phyloP scores from a whole-genome alignment of 1,140 invertebrate genomes.

The Acromyrmex heyeri region DNA sequence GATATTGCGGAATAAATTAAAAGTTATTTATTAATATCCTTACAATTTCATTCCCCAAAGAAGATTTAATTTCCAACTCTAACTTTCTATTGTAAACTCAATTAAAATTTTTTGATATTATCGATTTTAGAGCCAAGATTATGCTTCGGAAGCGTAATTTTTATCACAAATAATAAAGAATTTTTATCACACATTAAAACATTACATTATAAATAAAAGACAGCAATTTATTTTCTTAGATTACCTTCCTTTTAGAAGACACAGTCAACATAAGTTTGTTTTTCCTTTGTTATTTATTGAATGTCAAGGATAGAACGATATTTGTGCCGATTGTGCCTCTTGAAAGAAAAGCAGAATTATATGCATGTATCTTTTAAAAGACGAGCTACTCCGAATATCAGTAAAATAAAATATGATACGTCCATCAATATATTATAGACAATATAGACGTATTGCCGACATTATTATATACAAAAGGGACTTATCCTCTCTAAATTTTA shows the following conservation, averaged over 20 bases:
- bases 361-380: background rate
- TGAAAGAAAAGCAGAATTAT: no score
- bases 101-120: background rate
- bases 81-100: background rate
- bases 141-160: background rate
- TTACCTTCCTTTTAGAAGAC: no score
- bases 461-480: background rate
- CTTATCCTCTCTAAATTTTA: no score
- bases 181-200: background rate
- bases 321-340: no score
- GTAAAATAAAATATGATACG: background rate
- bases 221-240: background rate
- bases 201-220: no score
- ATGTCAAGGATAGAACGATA: no score
- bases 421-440: background rate
- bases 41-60: background rate
- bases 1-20: background rate
- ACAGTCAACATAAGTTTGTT: no score
- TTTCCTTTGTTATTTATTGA: no score
- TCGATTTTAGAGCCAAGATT: background rate
- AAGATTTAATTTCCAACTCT: background rate
- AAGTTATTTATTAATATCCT: background rate
- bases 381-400: background rate
- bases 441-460: background rate
- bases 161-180: no score